Percentiles rank a stretch among this genome's conserved stretches.
Conservation (phyloP, 2,113 vertebrate species). For the Platysternon megacephalum region DNA sequence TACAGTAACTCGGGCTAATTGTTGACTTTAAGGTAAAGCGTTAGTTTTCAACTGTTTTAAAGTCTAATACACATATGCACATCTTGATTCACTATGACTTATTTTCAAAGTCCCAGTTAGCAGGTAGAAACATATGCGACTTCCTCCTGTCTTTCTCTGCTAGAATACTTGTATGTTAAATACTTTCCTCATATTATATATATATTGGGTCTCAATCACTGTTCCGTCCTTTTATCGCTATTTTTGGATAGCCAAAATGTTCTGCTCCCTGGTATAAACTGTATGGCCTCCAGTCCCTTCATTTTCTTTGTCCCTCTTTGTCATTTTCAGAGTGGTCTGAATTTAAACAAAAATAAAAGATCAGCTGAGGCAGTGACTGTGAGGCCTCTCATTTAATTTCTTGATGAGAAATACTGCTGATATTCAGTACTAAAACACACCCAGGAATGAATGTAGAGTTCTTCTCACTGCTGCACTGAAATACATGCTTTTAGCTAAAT, state of each 20-base stretch:
- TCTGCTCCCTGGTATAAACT: neutral
- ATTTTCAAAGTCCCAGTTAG: neutral
- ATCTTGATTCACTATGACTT: neutral
- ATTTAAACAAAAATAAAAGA: neutral
- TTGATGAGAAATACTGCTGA: conserved; percentile 38
- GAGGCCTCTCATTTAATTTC: neutral
- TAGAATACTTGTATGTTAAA: neutral
- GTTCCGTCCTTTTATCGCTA: neutral
- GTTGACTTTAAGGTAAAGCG: neutral
- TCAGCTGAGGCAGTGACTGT: neutral
- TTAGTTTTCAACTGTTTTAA: neutral
- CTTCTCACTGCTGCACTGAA: neutral
- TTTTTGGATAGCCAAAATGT: neutral
- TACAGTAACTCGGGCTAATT: neutral
- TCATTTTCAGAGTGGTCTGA: neutral
- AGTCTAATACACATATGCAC: neutral
- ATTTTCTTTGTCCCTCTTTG: neutral
- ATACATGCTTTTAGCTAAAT: neutral
- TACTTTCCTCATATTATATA: neutral
- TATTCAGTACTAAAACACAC: neutral
- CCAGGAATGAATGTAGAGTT: neutral
- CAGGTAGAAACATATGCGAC: neutral
- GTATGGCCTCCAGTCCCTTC: neutral
- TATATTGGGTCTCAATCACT: neutral
- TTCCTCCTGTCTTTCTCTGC: neutral